phyloP scores from a whole-genome alignment of 1,140 invertebrate species.

The Sipha flava region DNA sequence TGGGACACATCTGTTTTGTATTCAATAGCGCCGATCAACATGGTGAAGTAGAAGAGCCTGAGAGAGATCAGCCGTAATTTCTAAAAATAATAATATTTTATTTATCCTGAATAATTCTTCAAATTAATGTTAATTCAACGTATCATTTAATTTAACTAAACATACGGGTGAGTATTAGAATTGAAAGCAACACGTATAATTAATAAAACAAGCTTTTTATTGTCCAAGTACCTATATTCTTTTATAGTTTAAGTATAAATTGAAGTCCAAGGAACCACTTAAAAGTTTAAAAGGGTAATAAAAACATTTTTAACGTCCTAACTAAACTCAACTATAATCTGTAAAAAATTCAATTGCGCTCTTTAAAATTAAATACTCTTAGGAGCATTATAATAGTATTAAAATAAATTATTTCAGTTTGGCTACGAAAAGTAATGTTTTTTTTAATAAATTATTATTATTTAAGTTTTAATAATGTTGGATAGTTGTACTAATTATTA shows the following conservation, averaged over 20 bases:
- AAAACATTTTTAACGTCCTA: no score
- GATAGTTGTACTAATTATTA: no score
- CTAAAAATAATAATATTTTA: neutral
- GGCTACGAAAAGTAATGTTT: no score
- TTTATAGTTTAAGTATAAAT: neutral
- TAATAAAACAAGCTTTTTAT: neutral
- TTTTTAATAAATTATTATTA: no score
- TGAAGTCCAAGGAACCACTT: neutral
- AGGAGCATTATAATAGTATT: no score
- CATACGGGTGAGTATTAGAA: neutral
- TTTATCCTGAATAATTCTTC: neutral
- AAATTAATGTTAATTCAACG: neutral
- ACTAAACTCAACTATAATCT: no score
- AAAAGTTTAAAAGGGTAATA: neutral
- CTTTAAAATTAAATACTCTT: no score
- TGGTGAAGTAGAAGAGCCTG: neutral
- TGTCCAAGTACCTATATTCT: neutral
- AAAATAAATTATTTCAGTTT: no score
- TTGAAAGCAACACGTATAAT: neutral
- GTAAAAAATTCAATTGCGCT: no score
- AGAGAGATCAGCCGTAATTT: neutral
- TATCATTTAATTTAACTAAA: neutral
- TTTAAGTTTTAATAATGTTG: no score
- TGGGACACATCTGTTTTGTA: constrained; percentile 24
- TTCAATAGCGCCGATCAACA: constrained; percentile 6